Evolutionary conservation across 2,888 invertebrate genomes (phyloP), one percentile per base, ranked within the genome.

Genomic region (Escarpia spicata): DNA sequence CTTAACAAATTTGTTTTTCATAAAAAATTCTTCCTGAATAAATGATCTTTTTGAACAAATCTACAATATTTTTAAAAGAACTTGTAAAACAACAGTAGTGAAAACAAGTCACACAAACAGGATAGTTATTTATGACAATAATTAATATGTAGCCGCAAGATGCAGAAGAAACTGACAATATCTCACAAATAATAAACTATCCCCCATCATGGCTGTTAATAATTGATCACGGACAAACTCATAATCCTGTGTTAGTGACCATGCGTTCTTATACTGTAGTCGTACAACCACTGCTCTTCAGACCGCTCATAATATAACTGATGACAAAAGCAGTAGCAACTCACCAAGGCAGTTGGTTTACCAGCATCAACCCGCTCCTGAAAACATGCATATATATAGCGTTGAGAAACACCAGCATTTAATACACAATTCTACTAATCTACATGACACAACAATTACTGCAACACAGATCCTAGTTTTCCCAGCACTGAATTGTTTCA

Each of bases 331-430:
- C 75, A 75, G 19, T 26, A 26, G 75, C 75, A 26, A 75, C 75
- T 75, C 26, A 43, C 96, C 95, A 97, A 96, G 9, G 98, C 98
- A 93, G 98, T 98, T 15, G 99, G 98, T 94, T 98, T 97, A 8
- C 99, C 99, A 92, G 98, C 98, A 96, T 98, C 98, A 31, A 98
- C 98, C 94, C 98, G 97, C 95, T 99, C 98, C 96, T 96, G 94
- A 9, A 92, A 92, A 43, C 45, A 37, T n/a, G 52, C 8, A 37
- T 37, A 37, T 12, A 75, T 26, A 6, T 6, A 60, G 26, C 4
- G 19, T 60, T 60, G 19, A 60, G 12, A 60, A 60, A 60, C 0
- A 60, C 12, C 3, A 15, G 15, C 75, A 75, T 75, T 26, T 75
- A 75, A 26, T 26, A 75, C 75, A n/a, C n/a, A 75, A 75, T 75